Evolutionary conservation across 2,113 vertebrate genomes (phyloP).

Genomic region (Neolamprologus tretocephalus): DNA sequence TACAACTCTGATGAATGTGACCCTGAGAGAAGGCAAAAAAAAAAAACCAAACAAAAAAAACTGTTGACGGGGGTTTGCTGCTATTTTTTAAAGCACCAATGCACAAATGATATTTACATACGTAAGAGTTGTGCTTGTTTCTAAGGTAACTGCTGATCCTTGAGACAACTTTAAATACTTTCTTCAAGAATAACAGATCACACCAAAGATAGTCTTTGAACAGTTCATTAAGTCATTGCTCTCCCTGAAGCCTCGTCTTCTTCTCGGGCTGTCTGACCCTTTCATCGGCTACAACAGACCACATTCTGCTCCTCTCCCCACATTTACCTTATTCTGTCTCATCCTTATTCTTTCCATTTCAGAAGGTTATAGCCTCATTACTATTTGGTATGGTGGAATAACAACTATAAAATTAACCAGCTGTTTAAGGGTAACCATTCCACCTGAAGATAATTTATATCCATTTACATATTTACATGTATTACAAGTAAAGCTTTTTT

Average conservation of each 20-base stretch:
- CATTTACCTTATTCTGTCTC: not conserved
- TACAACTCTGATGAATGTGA: not conserved
- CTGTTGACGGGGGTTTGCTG: not conserved
- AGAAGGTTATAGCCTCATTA: not conserved
- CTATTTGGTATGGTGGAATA: not conserved
- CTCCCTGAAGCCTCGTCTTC: not conserved
- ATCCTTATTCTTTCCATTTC: not conserved
- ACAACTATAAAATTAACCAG: not conserved
- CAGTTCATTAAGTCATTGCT: not conserved
- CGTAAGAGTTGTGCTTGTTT: not conserved
- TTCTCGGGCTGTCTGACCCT: not conserved
- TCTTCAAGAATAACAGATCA: not conserved
- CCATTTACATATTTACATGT: not conserved
- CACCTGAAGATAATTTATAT: not conserved
- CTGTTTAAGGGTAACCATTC: not conserved
- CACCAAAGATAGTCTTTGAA: not conserved
- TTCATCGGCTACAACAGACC: not conserved
- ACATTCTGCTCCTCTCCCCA: not conserved
- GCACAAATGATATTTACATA: not conserved
- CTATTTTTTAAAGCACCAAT: not conserved
- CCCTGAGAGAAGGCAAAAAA: not conserved
- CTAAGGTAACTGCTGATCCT: not conserved
- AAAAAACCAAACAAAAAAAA: not conserved
- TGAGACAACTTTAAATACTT: not conserved
- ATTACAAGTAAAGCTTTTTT: not conserved